Evolutionary conservation across 1,140 invertebrate genomes (phyloP), one percentile per base, ranked within the genome.

Genomic region (Brachionus sp.): DNA sequence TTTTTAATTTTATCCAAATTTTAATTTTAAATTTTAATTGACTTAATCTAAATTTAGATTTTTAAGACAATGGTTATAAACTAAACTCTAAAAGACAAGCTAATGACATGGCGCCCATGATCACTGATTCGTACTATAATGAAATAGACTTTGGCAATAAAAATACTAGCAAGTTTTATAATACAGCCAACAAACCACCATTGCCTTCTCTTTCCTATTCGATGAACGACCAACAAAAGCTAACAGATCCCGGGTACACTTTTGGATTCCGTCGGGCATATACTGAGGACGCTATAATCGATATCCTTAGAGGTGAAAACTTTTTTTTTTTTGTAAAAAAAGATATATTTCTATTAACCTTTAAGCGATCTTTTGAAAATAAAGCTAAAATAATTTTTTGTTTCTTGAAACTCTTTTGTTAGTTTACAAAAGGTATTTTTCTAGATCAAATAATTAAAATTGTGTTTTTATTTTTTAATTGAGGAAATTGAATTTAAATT

Each of bases 121-220:
- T 80, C n/a, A 80, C 77, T 6, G 77, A 80, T 62, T 80, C 77
- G 7, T 80, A 80, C 57, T 80, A 80, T 25, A 80, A 66, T 75
- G 70, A 75, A 13, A 44, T 44, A 16, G 70, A 75, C 19, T 75
- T 75, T 75, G 33, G 70, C 33, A 75, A 75, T 46, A 46, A 39
- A 75, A 75, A 25, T 46, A 42, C 68, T 7, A 19, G 68, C 39
- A 75, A 75, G 46, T 46, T 25, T 46, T 46, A n/a, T n/a, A 75
- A 44, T 25, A 75, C 70, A 12, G 44, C 70, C 10, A 75, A 75
- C 16, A 75, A 75, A 46, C 70, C 70, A 25, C 70, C 70, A 5
- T 75, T 75, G 25, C 70, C 70, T 23, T 46, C 37, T 4, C 13
- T 75, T 23, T 25, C 37, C 2, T 75, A 75, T 35, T 46, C 70